Evolutionary conservation across 2,888 invertebrate genomes (phyloP), one percentile per base, ranked within the genome.

Genomic region (Chorisops tibialis): DNA sequence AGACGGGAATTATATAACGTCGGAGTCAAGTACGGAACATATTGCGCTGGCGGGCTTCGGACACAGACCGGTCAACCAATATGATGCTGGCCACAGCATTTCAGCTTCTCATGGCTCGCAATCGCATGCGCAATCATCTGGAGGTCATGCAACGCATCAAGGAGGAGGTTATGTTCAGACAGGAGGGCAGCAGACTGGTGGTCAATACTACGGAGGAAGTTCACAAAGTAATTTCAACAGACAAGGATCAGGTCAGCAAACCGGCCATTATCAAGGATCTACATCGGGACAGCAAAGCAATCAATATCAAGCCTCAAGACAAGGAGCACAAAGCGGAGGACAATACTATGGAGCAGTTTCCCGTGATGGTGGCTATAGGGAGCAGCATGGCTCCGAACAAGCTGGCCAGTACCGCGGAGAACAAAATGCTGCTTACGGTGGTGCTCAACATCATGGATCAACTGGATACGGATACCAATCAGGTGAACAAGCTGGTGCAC

Each of bases 261-360:
- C 38, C 12, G 21, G 59, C 16, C 48, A 21, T n/a, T 21, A 59
- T 65, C 76, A 71, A 16, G 61, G 73, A 2, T 71, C 73, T 16
- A 71, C 73, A 0, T 54, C 78, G 0, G 75, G 77, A 59, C 63
- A 76, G 59, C 75, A 73, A 19, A 2, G 12, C 47, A 43, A 38
- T 19, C 43, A 19, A 12, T 4, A 16, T 14, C 30, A 30, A 4
- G 16, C 3, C 14, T 30, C 49, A 41, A 41, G n/a, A 14, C 5
- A 16, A 11, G 65, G 58, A 70, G 65, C 19, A 67, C 67, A 11
- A 64, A 30, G 37, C 16, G 45, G 45, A 2, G 45, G 56, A 14
- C 11, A 18, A 11, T n/a, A 30, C 9, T 30, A 30, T 30, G 30
- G 3, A 30, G 5, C 30, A 30, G 1, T 9, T 7, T 30, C 30